Evolutionary conservation across 1,140 invertebrate species (phyloP).

Genomic region (Cepaea nemoralis): DNA sequence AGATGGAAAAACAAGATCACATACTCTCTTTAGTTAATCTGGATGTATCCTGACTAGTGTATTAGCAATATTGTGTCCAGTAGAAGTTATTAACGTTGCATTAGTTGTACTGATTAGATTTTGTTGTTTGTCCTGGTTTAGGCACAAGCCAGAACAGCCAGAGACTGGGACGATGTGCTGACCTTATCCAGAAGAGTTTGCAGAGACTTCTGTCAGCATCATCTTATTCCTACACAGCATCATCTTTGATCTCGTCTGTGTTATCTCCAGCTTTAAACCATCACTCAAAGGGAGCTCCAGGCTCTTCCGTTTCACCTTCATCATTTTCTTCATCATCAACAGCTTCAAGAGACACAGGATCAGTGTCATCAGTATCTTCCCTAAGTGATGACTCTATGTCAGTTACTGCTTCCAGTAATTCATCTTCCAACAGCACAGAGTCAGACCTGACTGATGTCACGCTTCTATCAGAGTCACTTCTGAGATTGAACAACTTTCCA

Average conservation of each 20-base stretch:
- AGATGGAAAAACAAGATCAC: too few species aligned
- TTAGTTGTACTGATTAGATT: neutral
- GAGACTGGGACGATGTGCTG: slow-evolving; percentile 15
- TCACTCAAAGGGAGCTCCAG: neutral
- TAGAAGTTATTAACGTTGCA: too few species aligned
- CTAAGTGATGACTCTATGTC: neutral
- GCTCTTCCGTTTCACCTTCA: neutral
- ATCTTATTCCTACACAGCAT: neutral
- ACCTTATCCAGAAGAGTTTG: neutral
- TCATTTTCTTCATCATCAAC: neutral
- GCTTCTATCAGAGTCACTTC: slow-evolving; percentile 55
- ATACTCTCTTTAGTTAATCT: too few species aligned
- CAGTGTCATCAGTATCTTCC: neutral
- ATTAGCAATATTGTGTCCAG: too few species aligned
- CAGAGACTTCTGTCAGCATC: slow-evolving; percentile 16
- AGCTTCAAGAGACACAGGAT: neutral
- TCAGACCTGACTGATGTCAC: slow-evolving; percentile 47
- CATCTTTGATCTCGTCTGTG: neutral
- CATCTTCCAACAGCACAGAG: neutral
- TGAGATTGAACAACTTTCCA: too few species aligned
- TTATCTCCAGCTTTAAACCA: neutral
- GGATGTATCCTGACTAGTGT: too few species aligned
- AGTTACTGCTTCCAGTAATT: neutral
- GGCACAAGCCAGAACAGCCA: neutral
- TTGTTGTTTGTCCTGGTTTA: neutral